Evolutionary conservation across 2,888 invertebrate species (phyloP).

Genomic region (Galeruca laticollis): DNA sequence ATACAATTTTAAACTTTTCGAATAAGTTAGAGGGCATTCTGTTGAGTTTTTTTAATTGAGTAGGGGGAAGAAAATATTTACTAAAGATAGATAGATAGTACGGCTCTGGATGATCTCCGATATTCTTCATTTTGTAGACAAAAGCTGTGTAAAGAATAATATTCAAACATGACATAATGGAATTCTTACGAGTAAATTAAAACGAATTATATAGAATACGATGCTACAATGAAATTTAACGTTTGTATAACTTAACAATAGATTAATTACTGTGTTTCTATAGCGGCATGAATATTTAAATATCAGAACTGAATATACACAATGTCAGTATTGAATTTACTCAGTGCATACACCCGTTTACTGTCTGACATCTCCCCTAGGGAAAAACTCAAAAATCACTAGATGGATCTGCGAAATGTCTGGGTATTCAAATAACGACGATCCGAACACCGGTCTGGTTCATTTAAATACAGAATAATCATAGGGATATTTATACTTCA

Average conservation of each 20-base stretch:
- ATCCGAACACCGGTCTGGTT: slow-evolving; percentile 24
- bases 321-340: slow-evolving; percentile 65
- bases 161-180: slow-evolving; percentile 51
- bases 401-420: slow-evolving; percentile 49
- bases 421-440: slow-evolving; percentile 41
- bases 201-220: slow-evolving; percentile 67
- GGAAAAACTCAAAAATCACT: slow-evolving; percentile 54
- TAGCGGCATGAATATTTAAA: slow-evolving; percentile 67
- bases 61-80: too few relatives aligned
- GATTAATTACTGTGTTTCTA: slow-evolving; percentile 68
- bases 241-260: slow-evolving; percentile 67
- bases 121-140: slow-evolving; percentile 26
- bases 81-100: too few relatives aligned
- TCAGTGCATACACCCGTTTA: slow-evolving; percentile 56
- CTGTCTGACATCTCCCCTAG: slow-evolving; percentile 50
- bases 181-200: slow-evolving; percentile 67
- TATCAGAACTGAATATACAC: slow-evolving; percentile 63
- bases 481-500: slow-evolving; percentile 39
- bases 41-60: too few relatives aligned
- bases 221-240: slow-evolving; percentile 65
- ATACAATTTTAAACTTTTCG: too few relatives aligned
- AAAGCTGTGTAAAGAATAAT: slow-evolving; percentile 41
- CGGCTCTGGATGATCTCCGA: slow-evolving; percentile 13
- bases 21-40: too few relatives aligned
- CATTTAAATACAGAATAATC: slow-evolving; percentile 41